phyloP scores from a whole-genome alignment of 2,888 invertebrate species.

The Ophioninae sp. region DNA sequence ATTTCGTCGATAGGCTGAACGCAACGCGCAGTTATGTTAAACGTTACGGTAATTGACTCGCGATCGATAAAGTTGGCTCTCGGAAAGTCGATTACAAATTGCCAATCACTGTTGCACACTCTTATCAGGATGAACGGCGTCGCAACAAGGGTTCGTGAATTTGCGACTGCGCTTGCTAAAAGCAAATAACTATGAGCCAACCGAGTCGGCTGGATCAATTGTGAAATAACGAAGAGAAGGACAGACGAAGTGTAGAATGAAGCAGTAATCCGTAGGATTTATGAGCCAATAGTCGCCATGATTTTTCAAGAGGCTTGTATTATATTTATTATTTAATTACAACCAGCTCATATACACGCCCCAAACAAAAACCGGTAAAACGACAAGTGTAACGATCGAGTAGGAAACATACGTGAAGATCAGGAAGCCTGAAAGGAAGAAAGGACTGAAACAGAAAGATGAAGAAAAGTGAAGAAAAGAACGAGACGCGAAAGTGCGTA shows the following conservation, averaged over 20 bases:
- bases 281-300: neutral
- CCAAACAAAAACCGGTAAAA: conserved; percentile 1
- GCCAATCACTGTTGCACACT: conserved; percentile 15
- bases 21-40: conserved; percentile 9
- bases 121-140: conserved; percentile 25
- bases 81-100: conserved; percentile 16
- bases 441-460: too few species aligned
- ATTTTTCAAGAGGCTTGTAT: neutral
- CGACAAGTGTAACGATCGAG: conserved; percentile 4
- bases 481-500: conserved; percentile 51
- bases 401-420: conserved; percentile 9
- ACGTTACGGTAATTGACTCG: conserved; percentile 36
- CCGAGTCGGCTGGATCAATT: neutral
- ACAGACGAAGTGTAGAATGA: conserved; percentile 13
- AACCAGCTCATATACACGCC: conserved; percentile 15
- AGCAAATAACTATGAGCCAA: conserved; percentile 5
- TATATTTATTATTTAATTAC: conserved; percentile 60
- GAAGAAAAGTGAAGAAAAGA: conserved; percentile 8
- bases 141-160: conserved; percentile 27
- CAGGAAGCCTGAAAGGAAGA: conserved; percentile 41
- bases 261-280: conserved; percentile 42
- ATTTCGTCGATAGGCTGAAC: conserved; percentile 15
- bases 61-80: conserved; percentile 22
- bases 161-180: neutral
- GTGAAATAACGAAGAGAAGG: conserved; percentile 10